phyloP scores from a whole-genome alignment of 2,113 vertebrate species.

The Climacteris rufus region DNA sequence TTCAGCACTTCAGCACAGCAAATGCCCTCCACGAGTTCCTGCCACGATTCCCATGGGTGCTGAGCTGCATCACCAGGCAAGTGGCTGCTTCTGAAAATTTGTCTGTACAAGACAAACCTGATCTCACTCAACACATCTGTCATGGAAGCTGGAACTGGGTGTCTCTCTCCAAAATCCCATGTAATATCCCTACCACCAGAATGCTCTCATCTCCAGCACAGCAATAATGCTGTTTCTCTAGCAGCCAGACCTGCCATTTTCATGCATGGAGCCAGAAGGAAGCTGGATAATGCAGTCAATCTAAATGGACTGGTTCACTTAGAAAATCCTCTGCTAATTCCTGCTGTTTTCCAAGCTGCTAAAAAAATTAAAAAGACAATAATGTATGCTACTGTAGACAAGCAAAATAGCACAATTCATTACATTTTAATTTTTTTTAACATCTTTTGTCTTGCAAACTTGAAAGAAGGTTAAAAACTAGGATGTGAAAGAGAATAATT shows the following conservation, averaged over 20 bases:
- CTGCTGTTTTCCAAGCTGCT: slow-evolving; percentile 17
- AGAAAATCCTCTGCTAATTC: neutral
- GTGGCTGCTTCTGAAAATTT: neutral
- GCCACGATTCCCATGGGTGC: fast-evolving
- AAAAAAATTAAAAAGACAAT: neutral
- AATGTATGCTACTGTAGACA: neutral
- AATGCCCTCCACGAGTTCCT: neutral
- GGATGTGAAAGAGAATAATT: neutral
- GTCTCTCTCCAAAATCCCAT: neutral
- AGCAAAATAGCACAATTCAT: neutral
- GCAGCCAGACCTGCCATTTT: neutral
- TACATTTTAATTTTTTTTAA: neutral
- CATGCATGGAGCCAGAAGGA: neutral
- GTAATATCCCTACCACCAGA: fast-evolving
- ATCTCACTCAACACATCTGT: fast-evolving
- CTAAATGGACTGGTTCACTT: neutral
- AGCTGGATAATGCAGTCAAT: neutral
- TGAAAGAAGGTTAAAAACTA: neutral
- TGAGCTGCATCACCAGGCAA: neutral
- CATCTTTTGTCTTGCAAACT: neutral
- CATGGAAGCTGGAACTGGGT: fast-evolving
- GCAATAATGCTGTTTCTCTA: neutral
- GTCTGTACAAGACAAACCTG: neutral
- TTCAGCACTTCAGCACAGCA: neutral
- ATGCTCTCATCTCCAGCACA: neutral